Base-by-base conservation (phyloP, 2,113 vertebrate species). In the Puffinus mauretanicus region DNA sequence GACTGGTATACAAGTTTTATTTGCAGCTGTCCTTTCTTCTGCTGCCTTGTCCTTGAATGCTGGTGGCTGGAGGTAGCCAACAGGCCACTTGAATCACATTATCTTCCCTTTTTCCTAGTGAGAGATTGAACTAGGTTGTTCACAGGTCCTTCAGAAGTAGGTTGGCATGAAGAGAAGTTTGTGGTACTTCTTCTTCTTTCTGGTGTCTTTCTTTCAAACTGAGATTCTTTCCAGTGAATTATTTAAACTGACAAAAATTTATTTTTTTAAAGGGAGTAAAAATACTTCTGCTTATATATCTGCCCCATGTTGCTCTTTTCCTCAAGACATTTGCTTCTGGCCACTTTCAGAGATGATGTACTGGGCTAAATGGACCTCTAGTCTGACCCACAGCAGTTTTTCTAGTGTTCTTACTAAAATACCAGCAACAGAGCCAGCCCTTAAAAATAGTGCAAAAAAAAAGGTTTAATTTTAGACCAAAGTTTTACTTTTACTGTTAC, bases 321-420 rank as follows among this genome's bases (percentile, higher is more conserved):
- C 94, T 83, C n/a, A 75, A 84, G 60, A 10, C 11, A 30, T 77
- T 70, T 91, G 19, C 24, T 96, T 92, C 86, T 83, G 42, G 47
- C 5, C n/a, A 44, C 47, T 86, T 81, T 88, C 83, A 75, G 55
- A 91, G 17, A 62, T 47, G 57, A 82, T 40, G 18, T 49, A 9
- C 27, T 57, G 14, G 30, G 12, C 32, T 78, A 67, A 66, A 86
- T 30, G 60, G 80, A 67, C 38, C 51, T 86, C 65, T 86, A 64
- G 38, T 88, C 60, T 94, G 65, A 94, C 61, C 51, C 73, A 84
- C 72, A 95, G 60, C n/a, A 86, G 55, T 81, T 91, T 86, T 82
- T 82, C 51, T 67, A 17, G 29, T 67, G 9, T 42, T 91, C 29
- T 76, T 67, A 66, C 51, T 86, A 22, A 88, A 92, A 90, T n/a